Conservation (phyloP, 1,140 invertebrate genomes). For the Hypothenemus hampei region DNA sequence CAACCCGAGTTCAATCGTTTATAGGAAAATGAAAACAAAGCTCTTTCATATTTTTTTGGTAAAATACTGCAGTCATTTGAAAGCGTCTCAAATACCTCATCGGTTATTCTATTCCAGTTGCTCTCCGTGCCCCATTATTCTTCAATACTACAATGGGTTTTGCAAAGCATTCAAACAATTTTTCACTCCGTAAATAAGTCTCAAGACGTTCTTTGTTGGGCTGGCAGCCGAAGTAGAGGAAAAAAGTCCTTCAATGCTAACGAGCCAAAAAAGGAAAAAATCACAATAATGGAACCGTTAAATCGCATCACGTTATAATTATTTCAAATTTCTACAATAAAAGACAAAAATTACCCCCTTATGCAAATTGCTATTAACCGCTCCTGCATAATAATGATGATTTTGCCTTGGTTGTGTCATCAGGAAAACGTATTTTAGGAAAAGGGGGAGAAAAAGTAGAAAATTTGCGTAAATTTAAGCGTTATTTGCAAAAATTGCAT, state of each 20-base stretch:
- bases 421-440: conserved; percentile 7
- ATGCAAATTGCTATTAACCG: conserved; percentile 23
- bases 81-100: conserved; percentile 9
- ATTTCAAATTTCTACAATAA: conserved; percentile 8
- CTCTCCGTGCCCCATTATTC: conserved; percentile 6
- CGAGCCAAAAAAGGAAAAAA: background rate
- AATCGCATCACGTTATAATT: background rate
- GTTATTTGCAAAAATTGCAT: no score
- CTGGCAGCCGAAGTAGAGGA: conserved; percentile 8
- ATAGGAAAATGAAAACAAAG: no score
- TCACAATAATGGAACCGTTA: conserved; percentile 1
- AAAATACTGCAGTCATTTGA: conserved; percentile 1
- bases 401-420: conserved; percentile 7
- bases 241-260: conserved; percentile 10
- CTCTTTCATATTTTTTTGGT: no score
- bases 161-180: conserved; percentile 19
- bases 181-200: conserved; percentile 21
- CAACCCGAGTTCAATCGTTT: no score
- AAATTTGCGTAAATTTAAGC: no score
- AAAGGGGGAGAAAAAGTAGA: conserved; percentile 1
- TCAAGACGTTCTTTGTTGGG: conserved; percentile 15
- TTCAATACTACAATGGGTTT: conserved; percentile 17
- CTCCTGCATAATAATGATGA: conserved; percentile 17
- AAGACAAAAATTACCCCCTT: conserved; percentile 20
- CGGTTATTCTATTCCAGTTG: conserved; percentile 13